Percentiles rank a stretch among this genome's conserved stretches.
phyloP scores from a whole-genome alignment of 2,113 vertebrate genomes.

The Ceratotherium simum region DNA sequence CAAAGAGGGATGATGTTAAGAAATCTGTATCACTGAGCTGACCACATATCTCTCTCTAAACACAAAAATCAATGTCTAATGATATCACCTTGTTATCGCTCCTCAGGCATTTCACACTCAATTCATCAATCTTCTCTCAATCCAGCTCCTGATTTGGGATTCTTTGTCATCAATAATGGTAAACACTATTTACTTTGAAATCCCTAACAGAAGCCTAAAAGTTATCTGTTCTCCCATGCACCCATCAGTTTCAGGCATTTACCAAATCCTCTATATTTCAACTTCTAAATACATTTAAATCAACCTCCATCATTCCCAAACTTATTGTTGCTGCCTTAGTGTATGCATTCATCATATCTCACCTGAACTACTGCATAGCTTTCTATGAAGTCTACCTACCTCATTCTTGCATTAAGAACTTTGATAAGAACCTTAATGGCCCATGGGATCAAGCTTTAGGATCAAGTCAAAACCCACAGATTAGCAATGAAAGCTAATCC shows the following conservation, averaged over 20 bases:
- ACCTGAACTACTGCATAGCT: neutral
- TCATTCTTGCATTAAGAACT: neutral
- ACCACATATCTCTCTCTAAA: neutral
- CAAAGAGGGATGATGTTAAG: neutral
- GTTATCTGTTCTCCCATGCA: neutral
- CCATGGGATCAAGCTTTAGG: neutral
- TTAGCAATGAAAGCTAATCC: neutral
- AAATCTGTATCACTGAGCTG: neutral
- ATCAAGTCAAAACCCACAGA: neutral
- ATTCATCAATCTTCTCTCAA: neutral
- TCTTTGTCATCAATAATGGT: neutral
- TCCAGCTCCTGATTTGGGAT: neutral
- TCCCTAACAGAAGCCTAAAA: neutral
- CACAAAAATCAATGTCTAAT: neutral
- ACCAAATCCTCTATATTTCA: neutral
- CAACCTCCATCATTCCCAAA: neutral
- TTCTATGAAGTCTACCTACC: neutral
- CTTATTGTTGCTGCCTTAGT: neutral
- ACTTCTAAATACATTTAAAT: neutral
- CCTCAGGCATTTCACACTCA: neutral
- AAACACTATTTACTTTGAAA: neutral
- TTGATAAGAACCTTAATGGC: neutral
- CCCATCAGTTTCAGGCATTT: neutral
- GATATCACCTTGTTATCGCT: neutral
- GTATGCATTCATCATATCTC: neutral